phyloP scores from a whole-genome alignment of 2,113 vertebrate genomes.

The Cnemophilus loriae region DNA sequence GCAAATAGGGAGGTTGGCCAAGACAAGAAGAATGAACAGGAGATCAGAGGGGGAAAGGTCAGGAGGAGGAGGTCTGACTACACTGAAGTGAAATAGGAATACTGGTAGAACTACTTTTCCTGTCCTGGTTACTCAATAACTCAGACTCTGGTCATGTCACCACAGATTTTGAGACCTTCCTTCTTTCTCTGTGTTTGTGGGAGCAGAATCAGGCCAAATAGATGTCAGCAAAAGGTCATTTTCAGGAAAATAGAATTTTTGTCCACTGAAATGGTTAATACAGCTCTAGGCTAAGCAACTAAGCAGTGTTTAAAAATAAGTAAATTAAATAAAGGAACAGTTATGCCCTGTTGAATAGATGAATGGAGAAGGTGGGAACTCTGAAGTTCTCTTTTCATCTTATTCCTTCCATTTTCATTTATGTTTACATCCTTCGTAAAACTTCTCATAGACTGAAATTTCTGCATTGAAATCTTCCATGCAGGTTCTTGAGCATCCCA shows the following conservation, averaged over 20 bases:
- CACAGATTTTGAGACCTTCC: not conserved
- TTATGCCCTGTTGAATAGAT: not conserved
- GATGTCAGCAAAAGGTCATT: not conserved
- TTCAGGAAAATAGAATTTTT: not conserved
- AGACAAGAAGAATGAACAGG: not conserved
- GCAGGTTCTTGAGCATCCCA: not conserved
- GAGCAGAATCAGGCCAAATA: not conserved
- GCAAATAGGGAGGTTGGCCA: not conserved
- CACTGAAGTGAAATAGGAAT: not conserved
- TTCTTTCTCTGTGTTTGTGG: not conserved
- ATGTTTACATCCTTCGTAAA: not conserved
- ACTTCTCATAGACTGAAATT: not conserved
- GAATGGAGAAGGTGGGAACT: not conserved
- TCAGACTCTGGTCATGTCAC: not conserved
- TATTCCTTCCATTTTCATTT: not conserved
- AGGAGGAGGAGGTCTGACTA: not conserved
- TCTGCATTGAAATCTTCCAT: not conserved
- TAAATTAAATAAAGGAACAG: not conserved
- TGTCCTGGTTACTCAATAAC: not conserved
- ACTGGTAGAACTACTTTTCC: not conserved
- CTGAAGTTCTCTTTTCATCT: not conserved
- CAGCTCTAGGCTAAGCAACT: not conserved
- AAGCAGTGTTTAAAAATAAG: not conserved
- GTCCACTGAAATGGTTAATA: not conserved
- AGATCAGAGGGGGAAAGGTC: not conserved